phyloP scores from a whole-genome alignment of 1,140 invertebrate genomes.

The Venustaconcha ellipsiformis region DNA sequence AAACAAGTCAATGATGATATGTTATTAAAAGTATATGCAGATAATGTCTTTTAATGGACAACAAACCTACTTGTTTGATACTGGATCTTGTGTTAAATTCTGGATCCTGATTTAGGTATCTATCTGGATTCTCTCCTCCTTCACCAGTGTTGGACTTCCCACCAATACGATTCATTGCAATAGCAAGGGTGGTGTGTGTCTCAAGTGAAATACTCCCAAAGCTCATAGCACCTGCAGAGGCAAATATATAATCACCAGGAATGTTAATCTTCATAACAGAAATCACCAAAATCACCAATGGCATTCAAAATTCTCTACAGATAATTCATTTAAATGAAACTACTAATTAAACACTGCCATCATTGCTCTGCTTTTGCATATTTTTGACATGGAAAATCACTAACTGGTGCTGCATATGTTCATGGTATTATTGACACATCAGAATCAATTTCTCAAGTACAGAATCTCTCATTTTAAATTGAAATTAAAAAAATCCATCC shows the following conservation, averaged over 20 bases:
- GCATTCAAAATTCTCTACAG: not conserved
- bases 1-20: no score
- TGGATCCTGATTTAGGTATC: slow-evolving; percentile 83
- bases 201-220: slow-evolving; percentile 95
- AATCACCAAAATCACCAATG: not conserved
- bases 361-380: no score
- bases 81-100: slow-evolving; percentile 77
- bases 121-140: slow-evolving; percentile 86
- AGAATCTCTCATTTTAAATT: no score
- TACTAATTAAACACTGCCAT: no score
- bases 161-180: slow-evolving; percentile 97
- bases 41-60: no score
- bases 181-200: slow-evolving; percentile 92
- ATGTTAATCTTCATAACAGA: not conserved
- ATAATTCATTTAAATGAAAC: not conserved
- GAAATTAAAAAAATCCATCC: no score
- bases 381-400: no score
- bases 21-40: no score
- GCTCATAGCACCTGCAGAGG: slow-evolving; percentile 83
- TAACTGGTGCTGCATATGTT: no score
- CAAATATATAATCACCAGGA: slow-evolving; percentile 3
- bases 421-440: no score
- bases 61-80: slow-evolving; percentile 73
- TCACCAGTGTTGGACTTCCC: slow-evolving; percentile 98
- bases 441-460: no score